Evolutionary conservation across 2,888 invertebrate genomes (phyloP), one percentile per base, ranked within the genome.

Genomic region (Crioceris asparagi): DNA sequence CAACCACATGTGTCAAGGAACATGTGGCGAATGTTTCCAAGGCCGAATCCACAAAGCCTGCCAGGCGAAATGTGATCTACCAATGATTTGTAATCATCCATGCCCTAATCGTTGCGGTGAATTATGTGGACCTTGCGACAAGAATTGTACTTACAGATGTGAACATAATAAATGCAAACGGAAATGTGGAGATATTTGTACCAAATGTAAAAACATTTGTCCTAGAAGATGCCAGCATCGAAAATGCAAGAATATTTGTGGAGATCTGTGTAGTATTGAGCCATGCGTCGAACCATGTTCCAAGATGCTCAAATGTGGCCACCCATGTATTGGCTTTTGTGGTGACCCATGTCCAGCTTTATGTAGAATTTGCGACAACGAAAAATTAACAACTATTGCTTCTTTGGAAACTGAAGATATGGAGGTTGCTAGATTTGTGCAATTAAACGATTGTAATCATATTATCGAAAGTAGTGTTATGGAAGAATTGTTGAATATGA

Each of bases 291-390:
- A 57, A 53, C 59, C 64, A 6, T 74, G 74, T 52, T 10, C 33
- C 11, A 52, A 47, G 38, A 36, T 29, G 12, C 14, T 14, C 14
- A 33, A 48, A 23, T 83, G 82, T 62, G 64, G 65, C 0, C 80
- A 81, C 61, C 53, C 54, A n/a, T 79, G 82, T 61, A 68, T 76
- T 53, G 80, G 82, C 10, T 68, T 79, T 34, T 83, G 83, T 62
- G 79, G 79, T n/a, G 82, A 83, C 58, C 67, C 67, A 7, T 57
- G 57, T 36, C 56, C 56, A 11, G 37, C 35, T 5, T 39, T 52
- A 32, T 57, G 57, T 38, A 34, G 49, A 16, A 40, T 46, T 33
- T 56, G 56, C 40, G 36, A 56, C 26, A 37, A 41, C 14, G 25
- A 71, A 70, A 44, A 47, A 29, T 35, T 55, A 5, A 47, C 47